Evolutionary conservation across 2,797 vertebrate genomes (phyloP).

Genomic region (Phrynocephalus vlangalii): DNA sequence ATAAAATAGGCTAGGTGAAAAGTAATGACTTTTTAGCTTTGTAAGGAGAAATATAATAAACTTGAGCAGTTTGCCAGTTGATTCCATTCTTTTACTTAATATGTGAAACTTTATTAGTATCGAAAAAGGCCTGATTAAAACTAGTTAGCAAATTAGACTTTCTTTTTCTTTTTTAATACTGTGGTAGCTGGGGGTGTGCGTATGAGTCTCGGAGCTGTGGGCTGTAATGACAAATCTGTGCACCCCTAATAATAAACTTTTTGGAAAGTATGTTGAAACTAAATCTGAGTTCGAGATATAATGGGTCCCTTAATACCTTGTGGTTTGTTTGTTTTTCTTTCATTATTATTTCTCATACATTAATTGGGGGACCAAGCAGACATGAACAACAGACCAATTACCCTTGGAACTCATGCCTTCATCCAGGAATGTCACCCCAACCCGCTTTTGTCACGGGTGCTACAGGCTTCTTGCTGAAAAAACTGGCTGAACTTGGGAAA

Average conservation of each 20-base stretch:
- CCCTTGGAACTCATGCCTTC: neutral
- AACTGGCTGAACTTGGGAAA: neutral
- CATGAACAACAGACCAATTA: too few relatives aligned
- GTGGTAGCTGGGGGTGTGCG: neutral
- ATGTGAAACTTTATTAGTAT: neutral
- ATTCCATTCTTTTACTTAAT: neutral
- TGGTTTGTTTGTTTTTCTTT: too few relatives aligned
- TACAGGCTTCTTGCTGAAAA: neutral
- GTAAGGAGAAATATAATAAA: neutral
- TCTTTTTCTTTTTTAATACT: neutral
- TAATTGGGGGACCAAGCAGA: too few relatives aligned
- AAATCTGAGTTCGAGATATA: neutral
- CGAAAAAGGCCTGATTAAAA: neutral
- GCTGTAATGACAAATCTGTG: too few relatives aligned
- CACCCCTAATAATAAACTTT: neutral
- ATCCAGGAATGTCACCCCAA: neutral
- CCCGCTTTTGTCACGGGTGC: neutral
- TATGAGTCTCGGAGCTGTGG: neutral
- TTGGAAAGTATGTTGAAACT: neutral
- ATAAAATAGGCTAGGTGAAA: neutral
- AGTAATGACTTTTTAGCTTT: constrained; percentile 37
- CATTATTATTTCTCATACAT: neutral
- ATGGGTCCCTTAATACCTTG: neutral
- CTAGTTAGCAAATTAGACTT: neutral
- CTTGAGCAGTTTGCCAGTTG: neutral